These are phyloP conservation scores for Ceraclea dissimilis DNA, from an alignment of 2,888 invertebrate species.

Conservation along the genomic window DNA sequence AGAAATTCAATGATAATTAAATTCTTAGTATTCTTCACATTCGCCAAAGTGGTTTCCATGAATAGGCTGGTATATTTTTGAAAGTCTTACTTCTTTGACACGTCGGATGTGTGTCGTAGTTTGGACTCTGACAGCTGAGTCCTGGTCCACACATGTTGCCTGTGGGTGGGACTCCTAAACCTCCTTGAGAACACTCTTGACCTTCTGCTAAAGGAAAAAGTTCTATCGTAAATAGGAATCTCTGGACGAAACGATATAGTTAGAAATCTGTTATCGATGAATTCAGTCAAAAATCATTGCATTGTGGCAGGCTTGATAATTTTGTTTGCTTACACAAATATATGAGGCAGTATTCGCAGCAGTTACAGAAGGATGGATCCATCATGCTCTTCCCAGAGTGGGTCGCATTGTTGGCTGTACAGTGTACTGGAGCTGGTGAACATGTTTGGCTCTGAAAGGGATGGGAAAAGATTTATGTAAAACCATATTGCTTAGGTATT, in stretches of 20 bases:
- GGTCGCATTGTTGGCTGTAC: conserved; percentile 49
- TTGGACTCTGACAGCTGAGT: conserved; percentile 38
- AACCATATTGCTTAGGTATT: too few relatives aligned
- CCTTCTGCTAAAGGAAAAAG: conserved; percentile 36
- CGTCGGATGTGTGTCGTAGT: conserved; percentile 31
- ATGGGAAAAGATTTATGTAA: too few relatives aligned
- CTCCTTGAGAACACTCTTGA: conserved; percentile 45
- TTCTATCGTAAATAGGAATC: too few relatives aligned
- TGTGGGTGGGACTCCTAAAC: conserved; percentile 46
- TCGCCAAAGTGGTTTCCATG: too few relatives aligned
- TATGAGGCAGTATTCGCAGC: conserved; percentile 54
- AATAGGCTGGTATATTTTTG: too few relatives aligned
- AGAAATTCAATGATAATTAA: background rate
- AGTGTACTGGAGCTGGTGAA: conserved; percentile 33
- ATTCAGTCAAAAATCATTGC: too few relatives aligned
- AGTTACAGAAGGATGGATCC: conserved; percentile 55
- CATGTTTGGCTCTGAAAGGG: conserved; percentile 10
- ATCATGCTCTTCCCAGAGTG: conserved; percentile 47
- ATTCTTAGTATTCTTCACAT: too few relatives aligned
- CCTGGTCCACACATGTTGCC: conserved; percentile 54
- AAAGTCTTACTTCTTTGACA: conserved; percentile 48
- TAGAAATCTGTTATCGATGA: too few relatives aligned
- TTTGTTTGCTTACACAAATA: conserved; percentile 42
- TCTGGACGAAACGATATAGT: too few relatives aligned
- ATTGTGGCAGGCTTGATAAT: too few relatives aligned